These are phyloP conservation scores for Hermodice carunculata DNA, from an alignment of 2,888 invertebrate species.

Conservation along the genomic window DNA sequence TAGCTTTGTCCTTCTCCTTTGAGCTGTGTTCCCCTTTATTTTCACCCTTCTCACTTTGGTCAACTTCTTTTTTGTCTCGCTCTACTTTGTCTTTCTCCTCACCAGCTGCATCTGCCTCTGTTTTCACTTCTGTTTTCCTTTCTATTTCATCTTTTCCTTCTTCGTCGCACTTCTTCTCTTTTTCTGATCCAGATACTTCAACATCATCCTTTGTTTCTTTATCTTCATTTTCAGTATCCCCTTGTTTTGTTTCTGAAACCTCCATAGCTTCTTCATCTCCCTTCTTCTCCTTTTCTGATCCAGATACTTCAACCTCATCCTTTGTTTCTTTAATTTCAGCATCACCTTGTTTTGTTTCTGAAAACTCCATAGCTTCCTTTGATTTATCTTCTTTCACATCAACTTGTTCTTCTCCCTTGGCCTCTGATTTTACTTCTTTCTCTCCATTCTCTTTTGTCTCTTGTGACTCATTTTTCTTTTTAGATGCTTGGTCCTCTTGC, in stretches of 20 bases:
- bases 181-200: too few relatives aligned
- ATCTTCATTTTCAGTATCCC: not conserved
- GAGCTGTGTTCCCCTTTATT: not conserved
- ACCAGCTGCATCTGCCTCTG: not conserved
- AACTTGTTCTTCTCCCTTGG: not conserved
- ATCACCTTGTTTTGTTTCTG: not conserved
- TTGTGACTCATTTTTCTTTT: not conserved
- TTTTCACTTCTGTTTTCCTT: not conserved
- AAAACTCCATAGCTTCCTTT: not conserved
- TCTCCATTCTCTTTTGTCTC: not conserved
- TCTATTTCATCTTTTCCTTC: not conserved
- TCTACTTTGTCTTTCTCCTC: constrained; percentile 1
- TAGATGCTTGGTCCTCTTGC: not conserved
- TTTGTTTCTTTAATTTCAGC: not conserved
- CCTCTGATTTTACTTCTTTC: not conserved
- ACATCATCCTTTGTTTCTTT: not conserved
- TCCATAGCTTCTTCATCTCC: not conserved
- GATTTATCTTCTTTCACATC: not conserved
- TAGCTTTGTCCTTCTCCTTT: constrained; percentile 12
- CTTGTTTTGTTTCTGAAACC: not conserved
- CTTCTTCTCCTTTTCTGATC: not conserved
- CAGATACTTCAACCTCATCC: too few relatives aligned
- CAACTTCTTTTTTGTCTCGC: too few relatives aligned
- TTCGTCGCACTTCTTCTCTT: too few relatives aligned
- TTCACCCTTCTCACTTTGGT: too few relatives aligned